Base-by-base conservation (phyloP, 2,113 vertebrate genomes). In the Rhea pennata region DNA sequence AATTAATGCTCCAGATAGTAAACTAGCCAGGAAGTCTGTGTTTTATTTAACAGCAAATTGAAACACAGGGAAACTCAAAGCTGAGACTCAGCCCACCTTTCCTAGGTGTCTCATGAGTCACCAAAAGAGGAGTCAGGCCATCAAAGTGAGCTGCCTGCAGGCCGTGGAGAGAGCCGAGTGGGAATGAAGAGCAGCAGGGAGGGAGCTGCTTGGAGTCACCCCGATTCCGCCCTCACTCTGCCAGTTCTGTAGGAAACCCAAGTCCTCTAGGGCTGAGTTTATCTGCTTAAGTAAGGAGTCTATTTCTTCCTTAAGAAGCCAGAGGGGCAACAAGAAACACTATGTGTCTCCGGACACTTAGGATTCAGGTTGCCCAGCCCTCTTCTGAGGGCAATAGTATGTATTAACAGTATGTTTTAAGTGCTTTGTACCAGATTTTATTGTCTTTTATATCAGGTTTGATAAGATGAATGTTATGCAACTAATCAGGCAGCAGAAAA, bases 121-220 rank as follows among this genome's bases (percentile, higher is more conserved):
- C 48, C 53, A 79, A 27, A 36, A 54, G 17, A 17, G 58, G 0
- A 2, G 48, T 21, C 14, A 4, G 1, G 5, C n/a, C 19, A 39
- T 16, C 24, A 39, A 40, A 75, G 22, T 8, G 16, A 39, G 33
- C 51, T 74, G 19, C 24, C 77, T 53, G 39, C 75, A 73, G 5
- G 67, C 59, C 88, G 31, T 22, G 2, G 6, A n/a, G n/a, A 75
- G 9, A 58, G 22, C 16, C 66, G 29, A 6, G 9, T 50, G 29
- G 31, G 29, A 54, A 33, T 3, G 14, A 75, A 36, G 19, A 78
- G 5, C 11, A 20, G 15, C 31, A 73, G 42, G 54, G 23, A 85
- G 7, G 31, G 23, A 92, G 31, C 14, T 8, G 31, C 24, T 66
- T 22, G 27, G 31, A 24, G 59, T 69, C 26, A 27, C 24, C 53